A percentile compares a stretch with the other conserved stretches of the same genome.
Evolutionary conservation across 2,113 vertebrate species (phyloP).

Genomic region (Melozone crissalis): DNA sequence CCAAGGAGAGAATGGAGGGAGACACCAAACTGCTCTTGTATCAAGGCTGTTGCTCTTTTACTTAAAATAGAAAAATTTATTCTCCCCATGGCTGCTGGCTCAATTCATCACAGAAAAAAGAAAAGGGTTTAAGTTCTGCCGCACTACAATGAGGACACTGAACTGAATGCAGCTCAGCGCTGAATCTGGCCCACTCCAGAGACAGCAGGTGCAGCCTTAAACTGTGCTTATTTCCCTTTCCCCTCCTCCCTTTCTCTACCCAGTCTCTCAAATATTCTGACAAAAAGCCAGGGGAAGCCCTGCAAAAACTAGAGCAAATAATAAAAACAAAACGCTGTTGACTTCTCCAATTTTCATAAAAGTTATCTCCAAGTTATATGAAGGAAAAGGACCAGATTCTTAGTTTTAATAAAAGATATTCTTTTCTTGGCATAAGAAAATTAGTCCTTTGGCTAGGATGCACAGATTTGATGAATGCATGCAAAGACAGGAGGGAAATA

Average conservation of each 20-base stretch:
- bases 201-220: constrained; percentile 60
- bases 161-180: not conserved
- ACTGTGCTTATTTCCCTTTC: not conserved
- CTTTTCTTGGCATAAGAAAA: constrained; percentile 27
- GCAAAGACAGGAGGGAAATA: constrained; percentile 40
- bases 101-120: not conserved
- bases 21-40: not conserved
- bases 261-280: not conserved
- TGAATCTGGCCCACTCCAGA: not conserved
- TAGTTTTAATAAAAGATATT: constrained; percentile 11
- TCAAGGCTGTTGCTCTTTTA: not conserved
- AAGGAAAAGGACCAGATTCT: not conserved
- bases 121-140: not conserved
- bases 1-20: not conserved
- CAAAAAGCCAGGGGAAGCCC: not conserved
- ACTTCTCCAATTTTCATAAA: too few species aligned
- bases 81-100: not conserved
- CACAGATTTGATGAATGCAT: constrained; percentile 31
- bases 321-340: not conserved
- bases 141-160: not conserved
- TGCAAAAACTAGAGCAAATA: not conserved
- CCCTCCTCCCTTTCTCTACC: constrained; percentile 8
- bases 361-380: constrained; percentile 5
- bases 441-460: constrained; percentile 18
- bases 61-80: not conserved